Percentiles rank a stretch among this genome's conserved stretches.
Conservation (phyloP, 1,140 invertebrate species). For the Neuroterus valhalla region DNA sequence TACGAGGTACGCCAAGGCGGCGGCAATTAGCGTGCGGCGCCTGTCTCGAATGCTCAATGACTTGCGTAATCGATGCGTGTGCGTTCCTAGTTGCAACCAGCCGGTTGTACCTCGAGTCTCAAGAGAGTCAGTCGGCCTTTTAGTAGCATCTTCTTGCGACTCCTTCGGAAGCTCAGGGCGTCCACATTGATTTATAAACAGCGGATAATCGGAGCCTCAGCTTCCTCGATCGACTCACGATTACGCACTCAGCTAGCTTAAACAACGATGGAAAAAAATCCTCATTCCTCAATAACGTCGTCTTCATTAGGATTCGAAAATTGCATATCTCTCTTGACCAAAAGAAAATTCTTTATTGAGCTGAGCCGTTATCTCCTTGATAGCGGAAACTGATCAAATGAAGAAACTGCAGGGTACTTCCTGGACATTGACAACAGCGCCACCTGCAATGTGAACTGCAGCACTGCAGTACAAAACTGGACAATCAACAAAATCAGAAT, state of each 20-base stretch:
- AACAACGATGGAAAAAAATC: too few relatives aligned
- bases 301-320: too few relatives aligned
- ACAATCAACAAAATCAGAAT: too few relatives aligned
- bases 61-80: conserved; percentile 25
- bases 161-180: conserved; percentile 11
- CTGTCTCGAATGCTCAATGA: conserved; percentile 28
- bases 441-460: too few relatives aligned
- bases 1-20: not conserved
- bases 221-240: not conserved
- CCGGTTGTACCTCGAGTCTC: not conserved
- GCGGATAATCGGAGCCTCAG: not conserved
- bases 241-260: not conserved
- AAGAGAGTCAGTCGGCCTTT: conserved; percentile 17
- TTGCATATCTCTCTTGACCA: too few relatives aligned
- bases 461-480: too few relatives aligned
- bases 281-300: too few relatives aligned
- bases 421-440: too few relatives aligned
- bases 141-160: conserved; percentile 11
- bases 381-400: too few relatives aligned
- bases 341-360: too few relatives aligned
- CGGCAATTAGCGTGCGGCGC: conserved; percentile 28
- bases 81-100: conserved; percentile 16
- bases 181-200: conserved; percentile 21
- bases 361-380: too few relatives aligned
- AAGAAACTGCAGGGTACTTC: too few relatives aligned